Conservation (phyloP, 2,113 vertebrate genomes). For the Crotalus viridis region DNA sequence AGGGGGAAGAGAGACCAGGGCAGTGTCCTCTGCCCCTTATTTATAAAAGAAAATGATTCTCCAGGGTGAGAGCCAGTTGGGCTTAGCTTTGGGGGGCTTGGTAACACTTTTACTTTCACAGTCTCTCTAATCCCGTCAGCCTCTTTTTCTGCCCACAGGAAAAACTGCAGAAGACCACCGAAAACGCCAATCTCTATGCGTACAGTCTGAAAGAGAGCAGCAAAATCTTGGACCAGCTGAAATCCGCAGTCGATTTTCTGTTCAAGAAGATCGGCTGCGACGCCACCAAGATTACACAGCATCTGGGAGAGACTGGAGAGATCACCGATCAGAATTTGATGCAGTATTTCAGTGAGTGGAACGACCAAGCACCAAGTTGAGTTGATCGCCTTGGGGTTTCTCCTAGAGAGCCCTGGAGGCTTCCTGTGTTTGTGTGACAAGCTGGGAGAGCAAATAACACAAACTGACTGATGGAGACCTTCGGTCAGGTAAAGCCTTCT, state of each 20-base stretch:
- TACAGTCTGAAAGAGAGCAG: constrained; percentile 29
- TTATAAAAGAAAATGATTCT: not conserved
- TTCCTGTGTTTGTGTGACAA: not conserved
- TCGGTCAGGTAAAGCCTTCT: not conserved
- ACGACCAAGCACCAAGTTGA: fast-evolving
- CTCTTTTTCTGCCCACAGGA: constrained; percentile 42
- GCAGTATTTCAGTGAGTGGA: constrained; percentile 63
- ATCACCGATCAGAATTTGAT: constrained; percentile 55
- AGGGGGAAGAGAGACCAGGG: fast-evolving
- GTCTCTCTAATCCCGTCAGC: not conserved
- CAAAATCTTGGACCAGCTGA: constrained; percentile 51
- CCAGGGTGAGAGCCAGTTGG: not conserved
- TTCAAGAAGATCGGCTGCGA: constrained; percentile 42
- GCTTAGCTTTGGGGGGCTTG: not conserved
- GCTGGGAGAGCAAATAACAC: not conserved
- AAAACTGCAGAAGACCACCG: constrained; percentile 28
- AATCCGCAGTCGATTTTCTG: constrained; percentile 23
- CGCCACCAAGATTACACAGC: not conserved
- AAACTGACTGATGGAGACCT: not conserved
- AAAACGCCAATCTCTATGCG: constrained; percentile 41
- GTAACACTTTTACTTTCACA: not conserved
- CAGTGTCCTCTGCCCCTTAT: not conserved
- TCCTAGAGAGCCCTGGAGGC: not conserved
- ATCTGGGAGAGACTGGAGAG: constrained; percentile 50
- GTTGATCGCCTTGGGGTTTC: not conserved